A percentile compares a stretch with the other conserved stretches of the same genome.
Evolutionary conservation across 2,888 invertebrate species (phyloP).

Genomic region (Drosophila planitibia): DNA sequence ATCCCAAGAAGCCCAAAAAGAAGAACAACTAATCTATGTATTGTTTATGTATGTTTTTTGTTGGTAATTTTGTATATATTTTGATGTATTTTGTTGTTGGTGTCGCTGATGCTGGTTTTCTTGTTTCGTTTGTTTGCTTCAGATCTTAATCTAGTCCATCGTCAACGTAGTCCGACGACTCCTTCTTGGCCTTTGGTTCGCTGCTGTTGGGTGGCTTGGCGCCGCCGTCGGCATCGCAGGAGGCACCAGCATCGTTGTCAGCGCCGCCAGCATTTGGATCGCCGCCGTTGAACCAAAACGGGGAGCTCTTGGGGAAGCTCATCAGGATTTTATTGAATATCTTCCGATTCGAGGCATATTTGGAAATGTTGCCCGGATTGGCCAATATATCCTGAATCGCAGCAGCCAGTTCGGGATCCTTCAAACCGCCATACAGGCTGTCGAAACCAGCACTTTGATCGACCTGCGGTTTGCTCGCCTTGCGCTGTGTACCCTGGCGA

Average conservation of each 20-base stretch:
- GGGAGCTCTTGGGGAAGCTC: slow-evolving; percentile 80
- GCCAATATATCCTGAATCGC: slow-evolving; percentile 92
- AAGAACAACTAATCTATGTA: too few species aligned
- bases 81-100: background rate
- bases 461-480: slow-evolving; percentile 84
- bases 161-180: slow-evolving; percentile 87
- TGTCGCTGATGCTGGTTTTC: slow-evolving; percentile 1
- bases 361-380: slow-evolving; percentile 94
- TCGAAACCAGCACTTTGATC: slow-evolving; percentile 50
- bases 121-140: slow-evolving; percentile 15
- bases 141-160: slow-evolving; percentile 88
- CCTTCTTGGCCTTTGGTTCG: slow-evolving; percentile 75
- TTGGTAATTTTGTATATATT: slow-evolving; percentile 5
- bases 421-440: slow-evolving; percentile 82
- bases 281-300: slow-evolving; percentile 41
- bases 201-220: slow-evolving; percentile 28
- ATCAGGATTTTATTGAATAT: slow-evolving; percentile 87
- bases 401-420: slow-evolving; percentile 92
- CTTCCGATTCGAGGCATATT: slow-evolving; percentile 95
- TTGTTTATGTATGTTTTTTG: background rate
- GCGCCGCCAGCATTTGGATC: slow-evolving; percentile 40
- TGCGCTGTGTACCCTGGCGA: slow-evolving; percentile 86
- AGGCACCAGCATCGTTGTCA: background rate
- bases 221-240: slow-evolving; percentile 18
- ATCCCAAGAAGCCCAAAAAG: too few species aligned